Percentiles rank a stretch among this genome's conserved stretches.
phyloP scores from a whole-genome alignment of 2,888 invertebrate genomes.

The Athrips mouffetella region DNA sequence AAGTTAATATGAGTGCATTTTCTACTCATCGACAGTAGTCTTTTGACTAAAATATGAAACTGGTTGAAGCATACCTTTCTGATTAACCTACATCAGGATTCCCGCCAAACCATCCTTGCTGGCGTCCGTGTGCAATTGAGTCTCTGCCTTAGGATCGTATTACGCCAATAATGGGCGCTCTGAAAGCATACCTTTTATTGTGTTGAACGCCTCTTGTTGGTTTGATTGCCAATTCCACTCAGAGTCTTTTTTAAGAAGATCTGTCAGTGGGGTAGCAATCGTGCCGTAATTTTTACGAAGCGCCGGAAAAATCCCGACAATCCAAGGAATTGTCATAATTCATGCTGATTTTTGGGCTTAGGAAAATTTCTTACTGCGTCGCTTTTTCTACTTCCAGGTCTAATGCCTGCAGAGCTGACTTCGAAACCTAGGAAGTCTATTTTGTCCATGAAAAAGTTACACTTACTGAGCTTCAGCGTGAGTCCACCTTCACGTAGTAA shows the following conservation, averaged over 20 bases:
- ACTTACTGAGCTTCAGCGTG: not conserved
- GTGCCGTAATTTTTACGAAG: not conserved
- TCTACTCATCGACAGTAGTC: conserved; percentile 33
- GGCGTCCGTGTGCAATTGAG: conserved; percentile 40
- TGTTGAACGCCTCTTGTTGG: not conserved
- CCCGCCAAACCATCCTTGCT: conserved; percentile 35
- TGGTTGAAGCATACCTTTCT: conserved; percentile 18
- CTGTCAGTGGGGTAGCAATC: not conserved
- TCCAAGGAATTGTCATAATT: conserved; percentile 35
- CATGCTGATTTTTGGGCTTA: conserved; percentile 6
- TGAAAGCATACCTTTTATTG: not conserved
- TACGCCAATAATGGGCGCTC: not conserved
- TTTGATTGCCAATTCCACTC: not conserved
- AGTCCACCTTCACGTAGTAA: not conserved
- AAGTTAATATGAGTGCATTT: conserved; percentile 37
- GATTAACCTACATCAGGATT: conserved; percentile 31
- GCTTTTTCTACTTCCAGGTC: conserved; percentile 13
- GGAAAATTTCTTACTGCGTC: conserved; percentile 15
- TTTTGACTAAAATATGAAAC: conserved; percentile 36
- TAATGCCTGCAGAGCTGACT: conserved; percentile 21
- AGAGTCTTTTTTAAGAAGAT: not conserved
- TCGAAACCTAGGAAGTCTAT: not conserved
- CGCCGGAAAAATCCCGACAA: conserved; percentile 18
- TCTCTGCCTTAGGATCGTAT: conserved; percentile 21
- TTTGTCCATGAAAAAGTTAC: not conserved